Evolutionary conservation across 2,888 invertebrate genomes (phyloP).

Genomic region (Pseudanteris insignis): DNA sequence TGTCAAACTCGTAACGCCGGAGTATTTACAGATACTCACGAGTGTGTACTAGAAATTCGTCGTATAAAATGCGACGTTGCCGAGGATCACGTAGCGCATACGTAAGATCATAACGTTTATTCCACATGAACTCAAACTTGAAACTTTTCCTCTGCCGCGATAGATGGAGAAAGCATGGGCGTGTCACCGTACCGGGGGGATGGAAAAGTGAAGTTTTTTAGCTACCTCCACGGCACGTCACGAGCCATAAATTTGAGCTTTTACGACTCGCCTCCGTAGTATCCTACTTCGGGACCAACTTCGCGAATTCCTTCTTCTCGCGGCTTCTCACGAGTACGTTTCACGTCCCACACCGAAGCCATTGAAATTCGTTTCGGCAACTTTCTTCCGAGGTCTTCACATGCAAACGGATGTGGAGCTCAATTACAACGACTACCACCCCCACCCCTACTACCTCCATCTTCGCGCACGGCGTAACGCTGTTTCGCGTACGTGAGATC

Average conservation of each 20-base stretch:
- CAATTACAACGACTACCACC: no score
- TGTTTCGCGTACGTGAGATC: not conserved
- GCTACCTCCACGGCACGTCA: slow-evolving; percentile 26
- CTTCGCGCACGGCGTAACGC: no score
- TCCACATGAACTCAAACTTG: slow-evolving; percentile 25
- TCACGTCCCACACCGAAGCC: slow-evolving; percentile 29
- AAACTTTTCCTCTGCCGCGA: slow-evolving; percentile 21
- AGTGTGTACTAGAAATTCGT: slow-evolving; percentile 13
- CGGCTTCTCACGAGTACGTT: slow-evolving; percentile 36
- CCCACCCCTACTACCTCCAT: no score
- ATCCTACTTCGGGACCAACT: slow-evolving; percentile 39
- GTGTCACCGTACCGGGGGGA: slow-evolving; percentile 33
- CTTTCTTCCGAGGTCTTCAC: slow-evolving; percentile 30
- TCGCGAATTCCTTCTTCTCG: slow-evolving; percentile 42
- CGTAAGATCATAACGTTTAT: slow-evolving; percentile 29
- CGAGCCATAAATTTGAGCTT: slow-evolving; percentile 40
- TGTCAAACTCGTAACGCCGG: no score
- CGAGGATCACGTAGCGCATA: slow-evolving; percentile 26
- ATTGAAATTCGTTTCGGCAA: slow-evolving; percentile 36
- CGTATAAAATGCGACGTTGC: slow-evolving; percentile 13
- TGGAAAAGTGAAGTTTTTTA: slow-evolving; percentile 38
- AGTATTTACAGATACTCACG: slow-evolving; percentile 12
- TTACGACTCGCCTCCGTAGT: slow-evolving; percentile 33
- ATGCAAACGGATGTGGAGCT: slow-evolving; percentile 22
- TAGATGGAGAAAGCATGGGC: slow-evolving; percentile 22